A percentile compares a stretch with the other conserved stretches of the same genome.
Evolutionary conservation across 2,113 vertebrate species (phyloP).

Genomic region (Chaetura pelagica): DNA sequence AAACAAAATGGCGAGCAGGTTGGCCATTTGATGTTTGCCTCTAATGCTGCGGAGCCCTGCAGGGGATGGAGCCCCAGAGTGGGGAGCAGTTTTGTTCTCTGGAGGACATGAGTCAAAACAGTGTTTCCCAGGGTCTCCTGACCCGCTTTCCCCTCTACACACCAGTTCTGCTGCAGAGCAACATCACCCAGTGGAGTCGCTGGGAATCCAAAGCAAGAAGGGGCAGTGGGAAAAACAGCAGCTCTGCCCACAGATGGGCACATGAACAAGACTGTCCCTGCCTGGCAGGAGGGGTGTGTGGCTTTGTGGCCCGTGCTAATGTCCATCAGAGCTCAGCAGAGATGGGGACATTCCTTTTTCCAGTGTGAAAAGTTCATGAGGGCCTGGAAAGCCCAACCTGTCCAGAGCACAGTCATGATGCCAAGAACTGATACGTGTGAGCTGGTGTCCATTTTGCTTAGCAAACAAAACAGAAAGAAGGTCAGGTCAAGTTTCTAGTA

Average conservation of each 20-base stretch:
- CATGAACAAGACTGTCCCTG: too few relatives aligned
- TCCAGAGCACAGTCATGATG: neutral
- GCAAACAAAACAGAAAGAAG: neutral
- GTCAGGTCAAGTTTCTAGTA: neutral
- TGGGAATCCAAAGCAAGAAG: neutral
- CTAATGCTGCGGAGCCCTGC: neutral
- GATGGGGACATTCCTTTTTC: neutral
- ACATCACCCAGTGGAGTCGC: neutral
- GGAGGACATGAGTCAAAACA: neutral
- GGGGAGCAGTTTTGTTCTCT: neutral
- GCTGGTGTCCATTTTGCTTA: neutral
- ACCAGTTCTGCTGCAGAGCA: neutral
- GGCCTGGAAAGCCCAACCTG: neutral
- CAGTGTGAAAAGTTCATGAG: rapidly evolving
- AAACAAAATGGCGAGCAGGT: neutral
- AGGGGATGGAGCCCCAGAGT: rapidly evolving
- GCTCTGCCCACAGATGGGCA: neutral
- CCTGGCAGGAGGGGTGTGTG: neutral
- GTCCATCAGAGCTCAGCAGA: neutral
- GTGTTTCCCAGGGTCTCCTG: neutral
- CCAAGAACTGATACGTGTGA: neutral
- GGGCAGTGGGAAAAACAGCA: neutral
- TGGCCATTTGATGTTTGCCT: neutral
- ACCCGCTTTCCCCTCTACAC: neutral
- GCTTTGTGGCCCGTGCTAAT: too few relatives aligned